Conservation (phyloP, 1,140 invertebrate species). For the Brachionus manjavacas region DNA sequence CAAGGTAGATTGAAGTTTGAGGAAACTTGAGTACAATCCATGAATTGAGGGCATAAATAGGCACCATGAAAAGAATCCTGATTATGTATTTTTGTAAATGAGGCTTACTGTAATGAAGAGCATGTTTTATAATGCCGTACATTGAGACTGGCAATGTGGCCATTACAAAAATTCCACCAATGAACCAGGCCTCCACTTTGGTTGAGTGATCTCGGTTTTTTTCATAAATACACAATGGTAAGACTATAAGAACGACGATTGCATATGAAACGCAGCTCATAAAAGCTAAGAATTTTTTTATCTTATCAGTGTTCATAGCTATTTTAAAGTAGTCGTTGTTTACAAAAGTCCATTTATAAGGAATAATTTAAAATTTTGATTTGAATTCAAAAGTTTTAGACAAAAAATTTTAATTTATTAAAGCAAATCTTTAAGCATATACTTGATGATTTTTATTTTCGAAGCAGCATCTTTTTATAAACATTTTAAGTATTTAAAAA, state of each 20-base stretch:
- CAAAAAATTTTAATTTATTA: not conserved
- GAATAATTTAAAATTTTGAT: not conserved
- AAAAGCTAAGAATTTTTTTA: constrained; percentile 19
- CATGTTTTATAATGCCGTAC: constrained; percentile 87
- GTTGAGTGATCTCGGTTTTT: constrained; percentile 55
- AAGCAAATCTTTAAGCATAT: not conserved
- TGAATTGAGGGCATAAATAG: constrained; percentile 88
- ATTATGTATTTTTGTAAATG: constrained; percentile 85
- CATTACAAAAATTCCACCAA: constrained; percentile 83
- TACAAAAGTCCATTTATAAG: not conserved
- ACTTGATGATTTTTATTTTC: not conserved
- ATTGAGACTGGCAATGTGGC: constrained; percentile 82
- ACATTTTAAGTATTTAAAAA: not conserved
- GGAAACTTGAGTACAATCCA: constrained; percentile 66
- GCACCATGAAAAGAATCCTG: constrained; percentile 95
- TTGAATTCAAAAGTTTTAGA: not conserved
- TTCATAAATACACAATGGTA: constrained; percentile 72
- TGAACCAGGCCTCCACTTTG: constrained; percentile 66
- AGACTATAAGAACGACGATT: constrained; percentile 71
- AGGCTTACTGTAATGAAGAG: constrained; percentile 86
- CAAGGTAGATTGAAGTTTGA: constrained; percentile 78
- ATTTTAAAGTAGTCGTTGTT: not conserved
- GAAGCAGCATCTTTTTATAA: constrained; percentile 1
- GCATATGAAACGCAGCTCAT: constrained; percentile 66
- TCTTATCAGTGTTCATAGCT: not conserved